Evolutionary conservation across 2,888 invertebrate genomes (phyloP), one percentile per base, ranked within the genome.

Genomic region (Ormia ochracea): DNA sequence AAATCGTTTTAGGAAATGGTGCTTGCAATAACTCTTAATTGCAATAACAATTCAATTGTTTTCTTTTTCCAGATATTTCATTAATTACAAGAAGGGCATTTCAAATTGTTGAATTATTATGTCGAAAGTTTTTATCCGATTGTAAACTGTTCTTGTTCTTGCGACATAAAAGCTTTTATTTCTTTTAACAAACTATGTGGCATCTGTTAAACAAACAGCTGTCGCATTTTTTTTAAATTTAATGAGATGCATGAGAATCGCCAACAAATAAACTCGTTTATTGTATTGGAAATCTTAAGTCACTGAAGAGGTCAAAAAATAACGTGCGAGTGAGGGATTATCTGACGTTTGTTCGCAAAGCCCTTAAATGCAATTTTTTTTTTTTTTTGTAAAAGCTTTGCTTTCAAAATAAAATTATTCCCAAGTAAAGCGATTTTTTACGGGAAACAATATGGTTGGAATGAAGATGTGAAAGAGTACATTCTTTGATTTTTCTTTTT

Each of bases 1-100:
- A 65, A 58, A 63, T 68, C 69, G 65, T 43, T 75, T 79, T 72
- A 66, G 74, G 70, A 69, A 74, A 70, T 43, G n/a, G n/a, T n/a
- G 23, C 63, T 73, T 78, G 68, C 61, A 73, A 26, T 59, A 73
- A 73, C 23, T 69, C 70, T 74, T 69, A 41, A 50, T 61, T 68
- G 50, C 69, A 66, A 72, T 33, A 63, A 58, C 26, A 52, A 52
- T 50, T 43, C 45, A 63, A 38, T 58, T 56, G 12, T 21, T 31
- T 72, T n/a, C n/a, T n/a, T n/a, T 23, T 31, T 61, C 52, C 33
- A 54, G 14, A 43, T 23, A 58, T 61, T 59, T 50, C 12, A 31
- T 6, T 10, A n/a, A n/a, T n/a, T n/a, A 45, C 2, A 10, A 9
- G 3, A 45, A 17, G 43, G 9, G 4, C 0, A 23, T 48, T 48